These are phyloP conservation scores for Paramormyrops kingsleyae DNA, from an alignment of 2,113 vertebrate species.

Conservation along the genomic window DNA sequence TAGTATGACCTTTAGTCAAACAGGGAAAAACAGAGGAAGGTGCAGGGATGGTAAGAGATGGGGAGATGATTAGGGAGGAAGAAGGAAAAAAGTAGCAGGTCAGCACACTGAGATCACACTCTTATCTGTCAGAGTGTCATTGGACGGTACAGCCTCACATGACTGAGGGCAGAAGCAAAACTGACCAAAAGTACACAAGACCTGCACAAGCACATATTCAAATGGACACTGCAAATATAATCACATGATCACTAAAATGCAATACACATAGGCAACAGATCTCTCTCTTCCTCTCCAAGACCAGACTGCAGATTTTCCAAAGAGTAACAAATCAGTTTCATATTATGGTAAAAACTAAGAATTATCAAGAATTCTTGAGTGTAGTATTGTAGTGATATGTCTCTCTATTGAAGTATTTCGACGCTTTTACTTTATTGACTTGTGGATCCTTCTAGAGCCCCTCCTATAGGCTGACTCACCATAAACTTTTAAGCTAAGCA, in stretches of 20 bases:
- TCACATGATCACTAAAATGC: neutral
- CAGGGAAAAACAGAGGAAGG: neutral
- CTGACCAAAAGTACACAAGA: neutral
- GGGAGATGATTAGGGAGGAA: neutral
- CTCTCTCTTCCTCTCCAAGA: neutral
- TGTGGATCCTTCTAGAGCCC: neutral
- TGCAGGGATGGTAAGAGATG: neutral
- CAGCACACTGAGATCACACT: neutral
- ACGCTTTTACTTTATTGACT: neutral
- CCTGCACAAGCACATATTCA: neutral
- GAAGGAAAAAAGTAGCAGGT: neutral
- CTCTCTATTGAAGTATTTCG: neutral
- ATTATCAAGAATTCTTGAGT: neutral
- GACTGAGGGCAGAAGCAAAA: neutral
- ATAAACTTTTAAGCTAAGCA: too few species aligned
- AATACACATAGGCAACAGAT: neutral
- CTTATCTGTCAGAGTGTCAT: neutral
- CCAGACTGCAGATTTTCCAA: neutral
- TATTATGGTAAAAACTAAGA: neutral
- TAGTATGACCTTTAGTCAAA: neutral
- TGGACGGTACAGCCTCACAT: neutral
- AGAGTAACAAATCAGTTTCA: neutral
- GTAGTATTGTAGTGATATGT: neutral
- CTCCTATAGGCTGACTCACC: neutral
- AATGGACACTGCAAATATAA: neutral